Evolutionary conservation across 2,888 invertebrate species (phyloP).

Genomic region (Phengaris alcon): DNA sequence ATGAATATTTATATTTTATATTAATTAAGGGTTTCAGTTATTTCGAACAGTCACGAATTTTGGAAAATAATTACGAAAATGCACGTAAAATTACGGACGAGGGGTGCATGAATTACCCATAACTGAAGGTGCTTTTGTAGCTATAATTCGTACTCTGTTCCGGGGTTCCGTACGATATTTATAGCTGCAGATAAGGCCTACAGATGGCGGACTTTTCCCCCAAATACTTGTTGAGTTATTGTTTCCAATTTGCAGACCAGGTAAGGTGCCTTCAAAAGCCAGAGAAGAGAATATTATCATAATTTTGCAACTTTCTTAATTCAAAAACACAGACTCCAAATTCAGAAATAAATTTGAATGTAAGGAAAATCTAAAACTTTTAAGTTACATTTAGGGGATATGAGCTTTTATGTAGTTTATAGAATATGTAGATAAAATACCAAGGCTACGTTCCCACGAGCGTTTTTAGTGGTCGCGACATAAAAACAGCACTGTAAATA

Average conservation of each 20-base stretch:
- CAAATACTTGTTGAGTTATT: constrained; percentile 78
- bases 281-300: constrained; percentile 48
- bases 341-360: not conserved
- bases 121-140: constrained; percentile 66
- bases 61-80: constrained; percentile 66
- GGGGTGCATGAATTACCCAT: constrained; percentile 79
- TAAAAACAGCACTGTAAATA: too few species aligned
- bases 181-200: constrained; percentile 74
- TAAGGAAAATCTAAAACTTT: not conserved
- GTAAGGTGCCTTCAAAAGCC: constrained; percentile 42
- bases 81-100: constrained; percentile 64
- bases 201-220: constrained; percentile 78
- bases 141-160: constrained; percentile 71
- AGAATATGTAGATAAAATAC: too few species aligned
- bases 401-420: too few species aligned
- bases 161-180: constrained; percentile 69
- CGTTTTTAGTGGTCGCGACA: too few species aligned
- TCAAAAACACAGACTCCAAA: not conserved
- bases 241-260: constrained; percentile 73
- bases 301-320: constrained; percentile 19
- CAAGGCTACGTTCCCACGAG: too few species aligned
- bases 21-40: constrained; percentile 31
- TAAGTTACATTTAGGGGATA: not conserved
- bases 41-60: constrained; percentile 42
- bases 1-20: constrained; percentile 29